Conservation (phyloP, 2,888 invertebrate species). For the Hirtodrosophila alboralis region DNA sequence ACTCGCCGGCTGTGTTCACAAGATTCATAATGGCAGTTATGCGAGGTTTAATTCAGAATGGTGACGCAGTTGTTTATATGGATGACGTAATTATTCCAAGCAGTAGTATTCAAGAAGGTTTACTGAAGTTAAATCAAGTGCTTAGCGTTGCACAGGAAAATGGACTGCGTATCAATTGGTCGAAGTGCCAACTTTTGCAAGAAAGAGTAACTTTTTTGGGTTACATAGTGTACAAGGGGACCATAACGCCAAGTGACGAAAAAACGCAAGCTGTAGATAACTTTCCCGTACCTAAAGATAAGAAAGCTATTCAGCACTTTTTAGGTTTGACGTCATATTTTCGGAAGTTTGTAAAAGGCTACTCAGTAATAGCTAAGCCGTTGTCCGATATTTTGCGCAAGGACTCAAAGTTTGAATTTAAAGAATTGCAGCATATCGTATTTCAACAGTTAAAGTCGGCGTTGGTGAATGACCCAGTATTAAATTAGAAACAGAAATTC, state of each 20-base stretch:
- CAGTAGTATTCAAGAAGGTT: not conserved
- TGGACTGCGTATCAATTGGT: not conserved
- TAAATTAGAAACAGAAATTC: not conserved
- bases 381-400: not conserved
- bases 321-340: slow-evolving; percentile 20
- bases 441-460: not conserved
- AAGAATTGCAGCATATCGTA: not conserved
- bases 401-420: not conserved
- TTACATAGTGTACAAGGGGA: no score
- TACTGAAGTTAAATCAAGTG: not conserved
- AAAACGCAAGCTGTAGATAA: slow-evolving; percentile 4
- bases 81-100: no score
- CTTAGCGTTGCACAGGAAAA: not conserved
- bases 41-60: not conserved
- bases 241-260: not conserved
- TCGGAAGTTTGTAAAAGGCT: slow-evolving; percentile 6
- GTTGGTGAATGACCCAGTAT: not conserved
- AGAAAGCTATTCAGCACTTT: slow-evolving; percentile 6
- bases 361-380: slow-evolving; percentile 7
- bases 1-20: not conserved
- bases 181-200: slow-evolving; percentile 1
- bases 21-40: slow-evolving; percentile 6
- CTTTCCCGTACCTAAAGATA: slow-evolving; percentile 2
- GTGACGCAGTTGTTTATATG: not conserved
- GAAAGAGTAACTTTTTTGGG: not conserved